phyloP scores from a whole-genome alignment of 2,113 vertebrate genomes.

The Dunckerocampus dactyliophorus region DNA sequence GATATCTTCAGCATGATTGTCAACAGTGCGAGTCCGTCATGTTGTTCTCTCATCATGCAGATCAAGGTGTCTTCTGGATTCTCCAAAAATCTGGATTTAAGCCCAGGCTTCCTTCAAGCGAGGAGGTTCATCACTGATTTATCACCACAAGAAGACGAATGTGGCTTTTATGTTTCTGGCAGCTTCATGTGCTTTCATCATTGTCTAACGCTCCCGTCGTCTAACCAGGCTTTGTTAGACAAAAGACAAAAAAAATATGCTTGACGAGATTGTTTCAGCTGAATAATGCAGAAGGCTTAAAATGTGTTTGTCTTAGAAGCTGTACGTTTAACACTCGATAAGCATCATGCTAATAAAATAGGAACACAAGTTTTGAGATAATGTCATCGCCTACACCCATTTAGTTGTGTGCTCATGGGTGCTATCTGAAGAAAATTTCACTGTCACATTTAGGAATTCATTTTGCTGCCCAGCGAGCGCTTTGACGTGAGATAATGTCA shows the following conservation, averaged over 20 bases:
- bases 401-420: background rate
- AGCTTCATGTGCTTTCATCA: background rate
- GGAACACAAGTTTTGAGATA: too few relatives aligned
- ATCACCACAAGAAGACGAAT: background rate
- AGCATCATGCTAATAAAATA: background rate
- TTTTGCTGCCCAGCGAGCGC: background rate
- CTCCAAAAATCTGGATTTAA: background rate
- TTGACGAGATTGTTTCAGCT: background rate
- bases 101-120: background rate
- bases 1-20: background rate
- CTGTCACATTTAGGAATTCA: background rate
- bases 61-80: background rate
- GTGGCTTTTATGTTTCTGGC: conserved; percentile 1
- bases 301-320: background rate
- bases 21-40: background rate
- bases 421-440: background rate
- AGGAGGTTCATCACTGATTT: background rate
- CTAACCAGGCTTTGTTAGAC: background rate
- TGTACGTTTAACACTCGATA: background rate
- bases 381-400: background rate
- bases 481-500: too few relatives aligned
- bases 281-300: background rate
- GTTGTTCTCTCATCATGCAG: too few relatives aligned
- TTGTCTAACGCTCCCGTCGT: background rate
- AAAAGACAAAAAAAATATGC: background rate